Conservation (phyloP, 1,140 invertebrate genomes). For the Spodoptera litura region DNA sequence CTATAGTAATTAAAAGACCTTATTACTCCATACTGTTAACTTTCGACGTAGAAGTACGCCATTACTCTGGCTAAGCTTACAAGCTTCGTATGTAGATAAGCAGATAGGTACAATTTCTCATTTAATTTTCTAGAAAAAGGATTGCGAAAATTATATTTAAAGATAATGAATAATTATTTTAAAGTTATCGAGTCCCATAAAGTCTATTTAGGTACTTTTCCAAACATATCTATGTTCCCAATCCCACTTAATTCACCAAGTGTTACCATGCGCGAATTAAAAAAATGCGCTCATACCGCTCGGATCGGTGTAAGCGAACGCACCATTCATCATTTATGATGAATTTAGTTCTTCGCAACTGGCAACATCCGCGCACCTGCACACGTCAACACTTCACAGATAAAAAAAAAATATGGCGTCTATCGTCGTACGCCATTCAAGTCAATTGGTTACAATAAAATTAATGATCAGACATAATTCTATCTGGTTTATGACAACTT, state of each 20-base stretch:
- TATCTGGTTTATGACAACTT: slow-evolving; percentile 52
- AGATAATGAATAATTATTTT: not conserved
- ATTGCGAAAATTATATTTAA: slow-evolving; percentile 5
- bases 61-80: not conserved
- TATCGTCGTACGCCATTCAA: slow-evolving; percentile 64
- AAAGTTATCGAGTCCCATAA: slow-evolving; percentile 23
- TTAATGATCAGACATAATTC: slow-evolving; percentile 69
- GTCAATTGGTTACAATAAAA: slow-evolving; percentile 72
- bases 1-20: not conserved
- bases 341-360: slow-evolving; percentile 60
- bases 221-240: slow-evolving; percentile 31
- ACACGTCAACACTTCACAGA: slow-evolving; percentile 51
- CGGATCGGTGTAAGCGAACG: slow-evolving; percentile 44
- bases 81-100: not conserved
- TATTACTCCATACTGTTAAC: not conserved
- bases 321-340: slow-evolving; percentile 63
- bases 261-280: slow-evolving; percentile 34
- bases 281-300: slow-evolving; percentile 31
- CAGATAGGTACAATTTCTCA: not conserved
- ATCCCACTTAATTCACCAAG: slow-evolving; percentile 22
- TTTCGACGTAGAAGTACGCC: not conserved
- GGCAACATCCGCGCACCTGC: slow-evolving; percentile 62
- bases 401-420: slow-evolving; percentile 52
- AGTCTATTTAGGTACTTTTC: slow-evolving; percentile 14
- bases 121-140: not conserved